These are phyloP conservation scores for Cataglyphis rosenhaueri DNA, from an alignment of 2,888 invertebrate genomes.

Conservation along the genomic window DNA sequence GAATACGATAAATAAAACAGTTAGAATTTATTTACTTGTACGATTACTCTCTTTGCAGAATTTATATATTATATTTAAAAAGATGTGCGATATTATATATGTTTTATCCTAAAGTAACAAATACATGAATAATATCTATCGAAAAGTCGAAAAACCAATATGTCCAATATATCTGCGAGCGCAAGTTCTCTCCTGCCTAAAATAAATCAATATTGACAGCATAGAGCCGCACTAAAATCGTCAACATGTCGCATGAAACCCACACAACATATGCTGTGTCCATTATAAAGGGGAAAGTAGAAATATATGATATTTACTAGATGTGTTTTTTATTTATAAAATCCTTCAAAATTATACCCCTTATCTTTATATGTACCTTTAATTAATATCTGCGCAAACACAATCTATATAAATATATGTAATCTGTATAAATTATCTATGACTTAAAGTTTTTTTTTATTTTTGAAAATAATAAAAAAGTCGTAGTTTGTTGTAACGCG, in stretches of 20 bases:
- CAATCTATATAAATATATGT: not conserved
- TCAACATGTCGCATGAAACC: constrained; percentile 23
- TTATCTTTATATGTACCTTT: not conserved
- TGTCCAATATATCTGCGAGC: constrained; percentile 39
- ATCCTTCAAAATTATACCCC: not conserved
- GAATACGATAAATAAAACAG: not conserved
- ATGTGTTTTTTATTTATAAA: not conserved
- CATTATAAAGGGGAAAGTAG: not conserved
- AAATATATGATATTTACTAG: constrained; percentile 12
- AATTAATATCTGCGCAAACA: not conserved
- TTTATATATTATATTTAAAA: constrained; percentile 5
- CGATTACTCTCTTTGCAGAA: not conserved
- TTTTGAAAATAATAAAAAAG: not conserved
- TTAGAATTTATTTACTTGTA: not conserved
- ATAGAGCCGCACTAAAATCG: constrained; percentile 39
- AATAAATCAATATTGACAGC: constrained; percentile 54
- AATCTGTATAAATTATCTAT: not conserved
- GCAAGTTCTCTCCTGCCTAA: constrained; percentile 23
- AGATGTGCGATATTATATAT: not conserved
- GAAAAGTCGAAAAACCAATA: constrained; percentile 39
- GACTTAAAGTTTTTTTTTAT: not conserved
- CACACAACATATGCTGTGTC: not conserved
- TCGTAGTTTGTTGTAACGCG: not conserved
- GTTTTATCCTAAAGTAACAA: not conserved
- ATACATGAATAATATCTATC: constrained; percentile 26